phyloP scores from a whole-genome alignment of 2,888 invertebrate genomes.

The Trichopria drosophilae region DNA sequence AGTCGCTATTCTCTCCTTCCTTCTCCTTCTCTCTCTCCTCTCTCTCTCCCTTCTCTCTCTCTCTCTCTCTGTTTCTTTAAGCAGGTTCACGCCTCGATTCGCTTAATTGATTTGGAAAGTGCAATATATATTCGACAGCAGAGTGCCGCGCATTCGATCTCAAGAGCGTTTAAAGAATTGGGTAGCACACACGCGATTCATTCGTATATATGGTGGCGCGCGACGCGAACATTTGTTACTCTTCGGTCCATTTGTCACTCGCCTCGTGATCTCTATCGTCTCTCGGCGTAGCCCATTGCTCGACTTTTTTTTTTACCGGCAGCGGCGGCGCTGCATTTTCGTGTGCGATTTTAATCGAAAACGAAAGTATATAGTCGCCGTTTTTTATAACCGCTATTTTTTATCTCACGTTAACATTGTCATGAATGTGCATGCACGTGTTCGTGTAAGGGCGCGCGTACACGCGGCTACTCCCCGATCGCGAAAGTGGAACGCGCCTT shows the following conservation, averaged over 20 bases:
- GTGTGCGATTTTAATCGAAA: constrained; percentile 21
- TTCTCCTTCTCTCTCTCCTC: background rate
- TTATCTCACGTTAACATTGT: constrained; percentile 36
- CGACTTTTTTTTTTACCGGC: no score
- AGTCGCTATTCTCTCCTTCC: no score
- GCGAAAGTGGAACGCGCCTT: constrained; percentile 57
- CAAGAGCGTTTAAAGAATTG: no score
- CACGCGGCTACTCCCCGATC: constrained; percentile 23
- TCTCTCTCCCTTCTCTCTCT: background rate
- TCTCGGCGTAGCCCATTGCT: constrained; percentile 5
- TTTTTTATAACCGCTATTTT: constrained; percentile 27
- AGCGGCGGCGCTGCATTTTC: no score
- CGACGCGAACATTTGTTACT: no score
- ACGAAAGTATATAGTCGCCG: constrained; percentile 23
- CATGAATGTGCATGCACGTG: no score
- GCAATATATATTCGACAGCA: constrained; percentile 2
- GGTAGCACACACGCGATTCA: no score
- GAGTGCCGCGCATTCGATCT: background rate
- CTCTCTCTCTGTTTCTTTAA: background rate
- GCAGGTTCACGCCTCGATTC: constrained; percentile 10
- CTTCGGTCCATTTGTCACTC: no score
- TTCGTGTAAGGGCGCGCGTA: background rate
- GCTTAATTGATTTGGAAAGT: constrained; percentile 15
- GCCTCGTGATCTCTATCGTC: no score
- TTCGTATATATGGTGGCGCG: no score